Percentiles rank a stretch among this genome's conserved stretches.
Conservation (phyloP, 2,888 invertebrate genomes). For the Clunio marinus region DNA sequence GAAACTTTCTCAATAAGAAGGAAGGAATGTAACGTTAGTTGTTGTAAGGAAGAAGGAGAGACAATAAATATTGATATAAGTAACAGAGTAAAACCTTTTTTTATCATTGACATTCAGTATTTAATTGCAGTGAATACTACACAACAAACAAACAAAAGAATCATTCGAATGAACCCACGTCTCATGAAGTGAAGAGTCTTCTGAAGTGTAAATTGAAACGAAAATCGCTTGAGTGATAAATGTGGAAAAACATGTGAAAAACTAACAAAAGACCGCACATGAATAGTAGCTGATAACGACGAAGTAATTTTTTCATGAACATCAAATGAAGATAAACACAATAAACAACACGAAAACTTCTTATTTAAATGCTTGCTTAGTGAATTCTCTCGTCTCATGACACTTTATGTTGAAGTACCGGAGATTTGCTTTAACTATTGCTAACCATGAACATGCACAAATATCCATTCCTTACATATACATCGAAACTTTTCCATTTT, state of each 20-base stretch:
- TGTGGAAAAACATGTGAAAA: constrained; percentile 10
- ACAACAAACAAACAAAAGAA: constrained; percentile 6
- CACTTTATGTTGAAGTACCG: not conserved
- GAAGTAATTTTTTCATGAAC: too few relatives aligned
- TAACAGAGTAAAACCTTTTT: too few relatives aligned
- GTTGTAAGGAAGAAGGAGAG: too few relatives aligned
- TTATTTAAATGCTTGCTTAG: too few relatives aligned
- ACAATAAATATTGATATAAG: too few relatives aligned
- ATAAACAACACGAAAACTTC: not conserved
- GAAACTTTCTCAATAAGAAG: too few relatives aligned
- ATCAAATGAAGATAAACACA: too few relatives aligned
- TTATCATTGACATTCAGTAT: constrained; percentile 1
- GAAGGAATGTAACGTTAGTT: too few relatives aligned
- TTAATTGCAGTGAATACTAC: too few relatives aligned
- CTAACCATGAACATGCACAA: not conserved
- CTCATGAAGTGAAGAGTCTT: not conserved
- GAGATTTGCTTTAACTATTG: not conserved
- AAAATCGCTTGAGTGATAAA: not conserved
- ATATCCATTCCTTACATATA: not conserved
- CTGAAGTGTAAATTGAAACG: too few relatives aligned
- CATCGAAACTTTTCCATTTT: not conserved
- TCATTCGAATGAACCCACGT: not conserved
- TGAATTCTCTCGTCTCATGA: too few relatives aligned
- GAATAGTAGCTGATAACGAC: constrained; percentile 10
- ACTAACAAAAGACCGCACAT: not conserved